Conservation (phyloP, 2,113 vertebrate genomes). For the Anarrhichthys ocellatus region DNA sequence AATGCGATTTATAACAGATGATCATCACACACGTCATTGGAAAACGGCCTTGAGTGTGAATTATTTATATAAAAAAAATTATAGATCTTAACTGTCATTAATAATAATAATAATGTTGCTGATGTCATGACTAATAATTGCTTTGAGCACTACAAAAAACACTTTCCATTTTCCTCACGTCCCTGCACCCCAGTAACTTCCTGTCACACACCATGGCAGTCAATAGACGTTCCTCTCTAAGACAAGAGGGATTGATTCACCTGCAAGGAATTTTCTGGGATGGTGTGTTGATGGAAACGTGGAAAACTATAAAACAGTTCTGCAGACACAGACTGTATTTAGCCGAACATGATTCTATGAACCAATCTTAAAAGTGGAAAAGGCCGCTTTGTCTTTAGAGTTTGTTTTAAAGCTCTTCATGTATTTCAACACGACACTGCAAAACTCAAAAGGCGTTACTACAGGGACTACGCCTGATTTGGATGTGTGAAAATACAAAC, state of each 20-base stretch:
- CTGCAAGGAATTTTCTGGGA: background rate
- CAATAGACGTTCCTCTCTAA: background rate
- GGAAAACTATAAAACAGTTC: background rate
- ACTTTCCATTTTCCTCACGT: background rate
- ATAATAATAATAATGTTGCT: background rate
- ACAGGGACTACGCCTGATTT: conserved; percentile 30
- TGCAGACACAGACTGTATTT: background rate
- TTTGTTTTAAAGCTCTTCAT: background rate
- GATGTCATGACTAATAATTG: background rate
- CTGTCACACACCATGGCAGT: background rate
- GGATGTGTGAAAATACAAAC: conserved; percentile 57
- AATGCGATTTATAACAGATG: background rate
- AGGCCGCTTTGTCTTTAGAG: background rate
- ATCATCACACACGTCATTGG: background rate
- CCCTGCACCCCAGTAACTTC: background rate
- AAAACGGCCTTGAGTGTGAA: background rate
- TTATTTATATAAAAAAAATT: background rate
- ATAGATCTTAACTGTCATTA: background rate
- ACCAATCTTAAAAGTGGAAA: background rate
- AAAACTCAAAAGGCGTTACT: conserved; percentile 33
- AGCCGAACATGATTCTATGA: background rate
- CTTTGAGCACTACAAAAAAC: background rate
- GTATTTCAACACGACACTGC: conserved; percentile 12
- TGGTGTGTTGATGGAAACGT: background rate
- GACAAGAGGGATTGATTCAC: background rate